A percentile compares a stretch with the other conserved stretches of the same genome.
Conservation (phyloP, 2,113 vertebrate species). For the Channa maculata region DNA sequence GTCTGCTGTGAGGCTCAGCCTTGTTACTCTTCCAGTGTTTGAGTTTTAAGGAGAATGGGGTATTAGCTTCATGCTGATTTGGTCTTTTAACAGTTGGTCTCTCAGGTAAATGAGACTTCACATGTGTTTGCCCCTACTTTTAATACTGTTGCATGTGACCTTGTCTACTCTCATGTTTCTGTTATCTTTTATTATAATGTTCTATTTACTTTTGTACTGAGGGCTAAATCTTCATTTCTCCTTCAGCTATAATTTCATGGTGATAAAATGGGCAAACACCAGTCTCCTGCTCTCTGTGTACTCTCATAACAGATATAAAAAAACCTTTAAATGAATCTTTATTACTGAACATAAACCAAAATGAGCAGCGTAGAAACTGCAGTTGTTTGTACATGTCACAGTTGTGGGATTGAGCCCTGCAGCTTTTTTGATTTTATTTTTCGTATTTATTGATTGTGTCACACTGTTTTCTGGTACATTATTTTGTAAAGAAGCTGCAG, state of each 20-base stretch:
- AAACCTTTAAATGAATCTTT: background rate
- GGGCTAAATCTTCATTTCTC: conserved; percentile 26
- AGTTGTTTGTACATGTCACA: conserved; percentile 9
- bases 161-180: conserved; percentile 10
- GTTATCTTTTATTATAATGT: background rate
- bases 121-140: background rate
- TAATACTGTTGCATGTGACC: conserved; percentile 20
- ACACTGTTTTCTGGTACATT: conserved; percentile 34
- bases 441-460: conserved; percentile 64
- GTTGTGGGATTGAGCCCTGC: background rate
- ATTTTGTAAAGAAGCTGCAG: conserved; percentile 9
- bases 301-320: background rate
- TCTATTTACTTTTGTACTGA: conserved; percentile 49
- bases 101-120: conserved; percentile 25
- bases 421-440: conserved; percentile 2
- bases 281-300: background rate
- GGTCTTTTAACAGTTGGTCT: background rate
- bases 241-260: conserved; percentile 3
- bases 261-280: background rate
- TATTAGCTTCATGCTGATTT: no score
- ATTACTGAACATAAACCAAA: conserved; percentile 1
- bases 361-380: background rate
- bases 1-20: no score
- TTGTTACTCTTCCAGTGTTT: background rate
- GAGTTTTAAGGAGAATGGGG: no score